Base-by-base conservation (phyloP, 2,113 vertebrate species). In the Oriolus oriolus region DNA sequence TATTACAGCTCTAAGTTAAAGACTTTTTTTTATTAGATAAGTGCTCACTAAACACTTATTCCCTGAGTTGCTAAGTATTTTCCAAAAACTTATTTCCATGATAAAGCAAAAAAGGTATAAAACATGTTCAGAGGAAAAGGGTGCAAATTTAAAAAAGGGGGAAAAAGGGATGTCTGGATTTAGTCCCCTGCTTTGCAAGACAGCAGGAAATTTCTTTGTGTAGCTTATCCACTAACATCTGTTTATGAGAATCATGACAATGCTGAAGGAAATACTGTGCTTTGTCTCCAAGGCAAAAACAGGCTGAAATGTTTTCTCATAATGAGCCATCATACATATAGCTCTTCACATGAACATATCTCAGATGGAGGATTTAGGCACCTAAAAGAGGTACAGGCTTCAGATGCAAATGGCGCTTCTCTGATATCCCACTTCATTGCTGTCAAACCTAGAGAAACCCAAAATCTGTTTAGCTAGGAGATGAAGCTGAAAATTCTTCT, bases 291-390 rank as follows among this genome's bases (percentile, higher is more conserved):
- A 66, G 35, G 30, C 28, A 80, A 85, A 88, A 83, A 0, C 11
- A n/a, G 15, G 26, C 21, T 41, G 17, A 89, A 68, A 42, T 88
- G 23, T 20, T 39, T 90, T 82, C 44, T 63, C 17, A 27, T 14
- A 21, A 21, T 26, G 5, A 68, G 3, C 1, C 1, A 7, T 41
- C 26, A 19, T 61, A 27, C 10, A 20, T 14, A 8, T 0, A 44
- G 33, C 2, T 65, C 11, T 76, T 49, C 4, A 12, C 35, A 18
- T 59, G 49, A 84, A 63, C 21, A 47, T 69, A 13, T 60, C 23
- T 81, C 33, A 68, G 3, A 1, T 9, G 19, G 35, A 44, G 26
- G 9, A 19, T 47, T 87, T 39, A 59, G 54, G 11, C 44, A 88
- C 5, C 14, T 52, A 20, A 42, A 41, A 47, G 7, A 64, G 2